phyloP scores from a whole-genome alignment of 2,888 invertebrate genomes.

The Hypolimnas misippus region DNA sequence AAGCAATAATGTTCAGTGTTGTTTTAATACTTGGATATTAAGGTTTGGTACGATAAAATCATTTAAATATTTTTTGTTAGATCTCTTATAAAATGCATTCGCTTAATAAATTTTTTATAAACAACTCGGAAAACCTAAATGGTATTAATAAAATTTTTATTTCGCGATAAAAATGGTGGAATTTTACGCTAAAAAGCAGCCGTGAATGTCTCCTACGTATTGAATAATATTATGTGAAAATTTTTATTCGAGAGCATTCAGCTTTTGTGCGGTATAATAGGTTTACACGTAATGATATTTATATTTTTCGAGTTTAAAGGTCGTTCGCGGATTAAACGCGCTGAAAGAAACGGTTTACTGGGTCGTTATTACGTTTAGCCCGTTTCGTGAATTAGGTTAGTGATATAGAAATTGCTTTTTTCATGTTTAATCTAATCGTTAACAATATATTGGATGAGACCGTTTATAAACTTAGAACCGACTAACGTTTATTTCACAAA shows the following conservation, averaged over 20 bases:
- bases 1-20: background rate
- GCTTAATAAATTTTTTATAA: background rate
- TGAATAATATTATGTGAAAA: conserved; percentile 27
- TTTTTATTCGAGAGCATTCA: conserved; percentile 19
- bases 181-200: conserved; percentile 7
- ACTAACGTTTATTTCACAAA: no score
- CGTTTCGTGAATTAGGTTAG: conserved; percentile 15
- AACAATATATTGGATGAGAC: no score
- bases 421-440: background rate
- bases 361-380: conserved; percentile 9
- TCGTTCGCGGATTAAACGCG: background rate
- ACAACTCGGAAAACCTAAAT: conserved; percentile 13
- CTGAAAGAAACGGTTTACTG: background rate
- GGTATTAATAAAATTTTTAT: conserved; percentile 26
- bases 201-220: conserved; percentile 25
- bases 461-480: no score
- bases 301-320: conserved; percentile 17
- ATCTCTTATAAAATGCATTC: background rate
- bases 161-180: conserved; percentile 24
- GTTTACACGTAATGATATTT: conserved; percentile 19
- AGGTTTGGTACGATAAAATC: background rate
- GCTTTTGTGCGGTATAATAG: conserved; percentile 24
- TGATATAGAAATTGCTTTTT: conserved; percentile 15
- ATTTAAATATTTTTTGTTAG: background rate
- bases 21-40: background rate